A percentile compares a stretch with the other conserved stretches of the same genome.
phyloP scores from a whole-genome alignment of 2,113 vertebrate species.

The Callopanchax toddi region DNA sequence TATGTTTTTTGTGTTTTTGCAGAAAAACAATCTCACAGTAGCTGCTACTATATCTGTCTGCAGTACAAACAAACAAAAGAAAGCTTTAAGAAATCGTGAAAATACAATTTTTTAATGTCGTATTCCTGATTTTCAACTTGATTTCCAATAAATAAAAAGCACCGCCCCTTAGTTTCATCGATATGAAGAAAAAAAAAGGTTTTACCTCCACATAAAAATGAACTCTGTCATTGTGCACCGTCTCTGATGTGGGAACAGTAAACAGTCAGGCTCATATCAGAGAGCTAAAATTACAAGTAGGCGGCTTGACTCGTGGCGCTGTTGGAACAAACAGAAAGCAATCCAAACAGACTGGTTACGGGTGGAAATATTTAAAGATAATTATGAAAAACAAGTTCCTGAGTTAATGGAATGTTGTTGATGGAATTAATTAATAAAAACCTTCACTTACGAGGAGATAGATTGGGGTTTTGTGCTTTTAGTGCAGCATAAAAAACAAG shows the following conservation, averaged over 20 bases:
- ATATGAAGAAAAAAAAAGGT: no score
- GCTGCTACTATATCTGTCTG: conserved; percentile 9
- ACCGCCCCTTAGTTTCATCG: no score
- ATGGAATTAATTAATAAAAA: background rate
- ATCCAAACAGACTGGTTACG: background rate
- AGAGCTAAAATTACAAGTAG: conserved; percentile 6
- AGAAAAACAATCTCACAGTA: conserved; percentile 4
- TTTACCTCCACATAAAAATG: conserved; percentile 1
- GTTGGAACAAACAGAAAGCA: background rate
- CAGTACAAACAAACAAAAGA: conserved; percentile 11
- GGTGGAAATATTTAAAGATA: background rate
- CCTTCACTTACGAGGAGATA: background rate
- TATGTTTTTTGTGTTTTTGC: no score
- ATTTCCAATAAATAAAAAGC: no score
- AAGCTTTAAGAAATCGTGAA: background rate
- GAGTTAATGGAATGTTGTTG: no score
- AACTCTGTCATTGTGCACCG: background rate
- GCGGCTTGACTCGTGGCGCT: background rate
- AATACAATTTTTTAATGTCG: no score
- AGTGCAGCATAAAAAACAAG: conserved; percentile 39
- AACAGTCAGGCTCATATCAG: conserved; percentile 3
- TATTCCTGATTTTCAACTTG: no score
- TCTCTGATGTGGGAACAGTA: background rate
- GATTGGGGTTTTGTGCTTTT: conserved; percentile 23
- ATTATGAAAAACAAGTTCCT: background rate